These are phyloP conservation scores for Setophaga coronata DNA, from an alignment of 2,113 vertebrate species.

Conservation along the genomic window DNA sequence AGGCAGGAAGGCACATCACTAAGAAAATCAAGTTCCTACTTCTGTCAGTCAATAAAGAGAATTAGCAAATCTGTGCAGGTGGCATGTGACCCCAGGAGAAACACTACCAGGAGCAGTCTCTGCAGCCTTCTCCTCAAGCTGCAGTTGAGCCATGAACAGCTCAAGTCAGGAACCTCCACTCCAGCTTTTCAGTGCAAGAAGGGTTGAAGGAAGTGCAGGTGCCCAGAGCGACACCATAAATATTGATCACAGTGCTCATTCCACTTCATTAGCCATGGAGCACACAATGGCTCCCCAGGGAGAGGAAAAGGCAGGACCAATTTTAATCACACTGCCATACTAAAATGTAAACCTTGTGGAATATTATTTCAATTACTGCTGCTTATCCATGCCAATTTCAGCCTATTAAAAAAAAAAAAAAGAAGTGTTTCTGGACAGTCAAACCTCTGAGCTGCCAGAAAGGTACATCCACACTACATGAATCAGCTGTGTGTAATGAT, in stretches of 20 bases:
- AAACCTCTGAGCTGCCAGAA: neutral
- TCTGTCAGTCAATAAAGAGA: neutral
- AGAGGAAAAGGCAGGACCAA: neutral
- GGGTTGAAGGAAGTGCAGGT: neutral
- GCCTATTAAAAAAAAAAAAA: neutral
- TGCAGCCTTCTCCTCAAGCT: neutral
- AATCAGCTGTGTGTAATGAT: neutral
- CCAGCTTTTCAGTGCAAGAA: neutral
- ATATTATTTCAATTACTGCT: conserved; percentile 42
- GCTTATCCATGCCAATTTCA: neutral
- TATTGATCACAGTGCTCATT: conserved; percentile 20
- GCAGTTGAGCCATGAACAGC: neutral
- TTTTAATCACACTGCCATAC: neutral
- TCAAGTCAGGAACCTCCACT: neutral
- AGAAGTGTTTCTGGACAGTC: neutral
- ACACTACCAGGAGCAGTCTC: neutral
- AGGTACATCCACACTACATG: neutral
- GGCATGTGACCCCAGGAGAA: neutral
- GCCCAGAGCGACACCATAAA: conserved; percentile 30
- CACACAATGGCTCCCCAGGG: neutral
- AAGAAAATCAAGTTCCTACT: neutral
- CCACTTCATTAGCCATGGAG: conserved; percentile 29
- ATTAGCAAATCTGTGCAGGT: neutral
- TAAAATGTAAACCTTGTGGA: neutral
- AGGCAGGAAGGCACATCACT: neutral